These are phyloP conservation scores for Epinotia ramella DNA, from an alignment of 2,888 invertebrate species.

Conservation along the genomic window DNA sequence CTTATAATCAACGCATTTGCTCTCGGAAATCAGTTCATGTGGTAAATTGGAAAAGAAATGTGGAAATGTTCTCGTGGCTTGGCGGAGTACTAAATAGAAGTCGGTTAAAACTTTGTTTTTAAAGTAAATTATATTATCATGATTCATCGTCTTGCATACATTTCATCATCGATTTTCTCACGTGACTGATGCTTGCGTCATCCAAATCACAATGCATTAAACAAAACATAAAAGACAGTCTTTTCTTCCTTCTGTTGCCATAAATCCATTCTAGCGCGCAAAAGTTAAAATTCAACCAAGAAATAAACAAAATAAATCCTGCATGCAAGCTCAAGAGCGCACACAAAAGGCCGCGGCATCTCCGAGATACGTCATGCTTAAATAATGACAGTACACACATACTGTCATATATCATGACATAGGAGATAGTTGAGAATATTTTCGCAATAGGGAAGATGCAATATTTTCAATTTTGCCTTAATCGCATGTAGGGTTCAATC, in stretches of 20 bases:
- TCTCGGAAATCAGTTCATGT: no score
- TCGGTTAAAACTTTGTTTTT: no score
- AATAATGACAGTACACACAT: conserved; percentile 36
- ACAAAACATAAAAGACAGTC: background rate
- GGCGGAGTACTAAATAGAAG: no score
- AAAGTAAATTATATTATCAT: no score
- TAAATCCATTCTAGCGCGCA: background rate
- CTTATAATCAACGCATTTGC: no score
- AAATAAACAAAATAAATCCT: conserved; percentile 13
- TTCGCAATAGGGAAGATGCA: no score
- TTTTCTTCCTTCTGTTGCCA: background rate
- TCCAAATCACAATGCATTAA: background rate
- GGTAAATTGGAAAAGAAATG: no score
- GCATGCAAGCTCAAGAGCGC: conserved; percentile 9
- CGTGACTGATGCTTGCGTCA: background rate
- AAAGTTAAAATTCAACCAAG: conserved; percentile 11
- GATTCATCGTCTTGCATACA: background rate
- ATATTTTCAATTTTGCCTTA: no score
- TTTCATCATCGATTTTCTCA: background rate
- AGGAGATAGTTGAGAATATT: conserved; percentile 25
- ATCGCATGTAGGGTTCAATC: no score
- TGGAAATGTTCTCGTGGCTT: no score
- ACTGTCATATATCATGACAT: conserved; percentile 24
- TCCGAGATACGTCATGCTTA: conserved; percentile 30
- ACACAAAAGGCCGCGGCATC: conserved; percentile 22